A percentile compares a stretch with the other conserved stretches of the same genome.
phyloP scores from a whole-genome alignment of 2,797 vertebrate species.

The Sciurus vulgaris region DNA sequence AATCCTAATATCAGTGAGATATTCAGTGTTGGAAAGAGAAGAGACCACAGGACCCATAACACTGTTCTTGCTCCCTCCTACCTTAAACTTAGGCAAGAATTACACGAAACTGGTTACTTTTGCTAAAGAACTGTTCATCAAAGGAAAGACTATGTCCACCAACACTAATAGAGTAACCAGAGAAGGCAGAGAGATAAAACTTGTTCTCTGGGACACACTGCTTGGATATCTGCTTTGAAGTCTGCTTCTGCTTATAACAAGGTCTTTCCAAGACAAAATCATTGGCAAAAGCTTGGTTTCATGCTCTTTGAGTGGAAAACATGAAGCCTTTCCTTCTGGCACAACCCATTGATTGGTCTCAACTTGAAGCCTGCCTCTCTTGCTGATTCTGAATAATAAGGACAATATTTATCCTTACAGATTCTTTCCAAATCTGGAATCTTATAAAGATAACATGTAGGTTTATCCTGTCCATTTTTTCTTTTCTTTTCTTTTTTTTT shows the following conservation, averaged over 20 bases:
- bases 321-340: not conserved
- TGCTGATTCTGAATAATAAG: not conserved
- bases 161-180: not conserved
- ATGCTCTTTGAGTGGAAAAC: not conserved
- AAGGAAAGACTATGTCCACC: not conserved
- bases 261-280: not conserved
- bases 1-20: not conserved
- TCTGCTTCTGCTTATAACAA: not conserved
- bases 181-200: not conserved
- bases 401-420: not conserved
- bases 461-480: not conserved
- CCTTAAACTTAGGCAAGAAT: no score
- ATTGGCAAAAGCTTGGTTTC: not conserved
- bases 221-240: not conserved
- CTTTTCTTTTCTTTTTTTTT: not conserved
- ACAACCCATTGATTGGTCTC: not conserved
- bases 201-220: not conserved
- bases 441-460: not conserved
- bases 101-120: not conserved
- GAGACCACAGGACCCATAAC: not conserved
- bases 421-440: conserved; percentile 3
- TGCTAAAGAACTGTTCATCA: not conserved
- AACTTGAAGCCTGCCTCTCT: not conserved
- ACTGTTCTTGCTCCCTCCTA: not conserved
- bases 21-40: not conserved